A percentile compares a stretch with the other conserved stretches of the same genome.
These are phyloP conservation scores for Echinometra lucunter DNA, from an alignment of 53 echinoderm and acorn worm genomes.

Conservation along the genomic window DNA sequence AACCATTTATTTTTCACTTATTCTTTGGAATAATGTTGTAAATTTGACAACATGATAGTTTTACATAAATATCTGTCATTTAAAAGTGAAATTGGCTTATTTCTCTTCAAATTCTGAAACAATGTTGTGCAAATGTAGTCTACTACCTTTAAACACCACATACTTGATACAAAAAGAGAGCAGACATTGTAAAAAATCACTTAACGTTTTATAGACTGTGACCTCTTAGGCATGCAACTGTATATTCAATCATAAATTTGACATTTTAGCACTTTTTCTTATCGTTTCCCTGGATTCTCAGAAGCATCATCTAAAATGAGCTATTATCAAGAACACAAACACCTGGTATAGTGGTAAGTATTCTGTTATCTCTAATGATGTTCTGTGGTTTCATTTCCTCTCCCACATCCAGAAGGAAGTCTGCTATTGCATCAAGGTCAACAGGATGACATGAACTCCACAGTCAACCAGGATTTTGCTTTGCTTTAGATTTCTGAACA, in stretches of 20 bases:
- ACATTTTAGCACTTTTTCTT: neutral
- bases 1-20: too few species aligned
- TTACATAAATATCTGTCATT: too few species aligned
- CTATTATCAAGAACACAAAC: neutral
- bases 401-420: slow-evolving; percentile 16
- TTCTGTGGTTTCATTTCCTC: neutral
- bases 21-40: too few species aligned
- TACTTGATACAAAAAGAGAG: neutral
- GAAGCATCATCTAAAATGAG: neutral
- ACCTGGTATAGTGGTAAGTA: neutral
- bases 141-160: neutral
- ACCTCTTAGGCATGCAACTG: neutral
- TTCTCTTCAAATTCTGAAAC: too few species aligned
- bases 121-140: too few species aligned
- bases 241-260: neutral
- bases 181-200: neutral
- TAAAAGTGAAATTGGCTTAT: too few species aligned
- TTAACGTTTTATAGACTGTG: neutral
- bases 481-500: neutral
- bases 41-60: too few species aligned
- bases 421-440: neutral
- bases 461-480: neutral
- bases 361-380: neutral
- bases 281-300: neutral
- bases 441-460: neutral